A percentile compares a stretch with the other conserved stretches of the same genome.
Conservation (phyloP, 2,797 vertebrate genomes). For the Gymnodraco acuticeps region DNA sequence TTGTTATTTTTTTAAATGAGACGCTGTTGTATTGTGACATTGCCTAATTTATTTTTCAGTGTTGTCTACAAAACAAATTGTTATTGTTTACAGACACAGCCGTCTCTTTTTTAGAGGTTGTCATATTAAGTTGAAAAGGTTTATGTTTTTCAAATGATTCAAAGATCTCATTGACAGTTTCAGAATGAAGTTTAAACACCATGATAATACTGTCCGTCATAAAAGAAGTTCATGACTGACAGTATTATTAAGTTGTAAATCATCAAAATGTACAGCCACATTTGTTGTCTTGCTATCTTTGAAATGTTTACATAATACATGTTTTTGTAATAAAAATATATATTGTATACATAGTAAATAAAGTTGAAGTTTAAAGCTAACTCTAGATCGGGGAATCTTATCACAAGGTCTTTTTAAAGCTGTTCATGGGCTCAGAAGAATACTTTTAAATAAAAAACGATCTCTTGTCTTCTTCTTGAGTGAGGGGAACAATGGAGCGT, state of each 20-base stretch:
- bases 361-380: too few species aligned
- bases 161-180: neutral
- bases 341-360: too few species aligned
- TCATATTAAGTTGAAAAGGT: slow-evolving; percentile 19
- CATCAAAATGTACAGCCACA: slow-evolving; percentile 8
- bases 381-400: too few species aligned
- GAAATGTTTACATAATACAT: slow-evolving; percentile 2
- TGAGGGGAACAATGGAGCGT: too few species aligned
- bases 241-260: slow-evolving; percentile 9
- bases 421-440: too few species aligned
- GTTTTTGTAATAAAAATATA: too few species aligned
- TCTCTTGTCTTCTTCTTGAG: too few species aligned
- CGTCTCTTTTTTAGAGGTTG: neutral
- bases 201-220: neutral
- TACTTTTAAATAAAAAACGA: too few species aligned
- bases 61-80: neutral
- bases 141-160: neutral
- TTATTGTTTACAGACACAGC: neutral
- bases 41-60: slow-evolving; percentile 17
- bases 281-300: slow-evolving; percentile 41
- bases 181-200: neutral
- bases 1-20: neutral
- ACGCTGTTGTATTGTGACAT: neutral
- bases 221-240: neutral
- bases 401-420: too few species aligned